Base-by-base conservation (phyloP, 2,888 invertebrate genomes). In the Polymixis flavicincta region DNA sequence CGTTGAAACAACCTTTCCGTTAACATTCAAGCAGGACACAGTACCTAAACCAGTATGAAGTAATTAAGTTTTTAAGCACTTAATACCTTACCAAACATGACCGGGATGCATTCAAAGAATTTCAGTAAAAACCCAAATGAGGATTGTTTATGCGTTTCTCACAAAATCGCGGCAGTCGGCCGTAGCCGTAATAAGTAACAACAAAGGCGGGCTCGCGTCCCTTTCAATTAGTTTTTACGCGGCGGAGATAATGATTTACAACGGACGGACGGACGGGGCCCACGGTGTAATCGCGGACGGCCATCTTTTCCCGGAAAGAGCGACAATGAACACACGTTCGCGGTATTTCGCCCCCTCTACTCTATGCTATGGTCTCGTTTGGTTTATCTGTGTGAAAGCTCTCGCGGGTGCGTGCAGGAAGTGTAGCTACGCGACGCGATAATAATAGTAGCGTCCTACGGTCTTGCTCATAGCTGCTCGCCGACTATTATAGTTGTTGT, bases 221-320 rank as follows among this genome's bases (percentile, higher is more conserved):
- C 92, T 94, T 94, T 93, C 93, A 94, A 94, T 94, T 94, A 94
- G 94, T 95, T 95, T 95, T 95, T 94, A 94, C 94, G 92, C 91
- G 89, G 87, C 87, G 82, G 78, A 92, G 93, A 94, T 95, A 94
- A 93, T 93, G 93, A 94, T 95, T 95, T 93, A 92, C 92, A 91
- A 90, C 90, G 92, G 90, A 80, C 89, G 89, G 83, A 83, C 88
- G 86, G 83, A 82, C 82, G 87, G 85, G 82, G 87, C 85, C 85
- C 85, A 85, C 85, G 84, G 87, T 89, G 90, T 89, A 92, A 91
- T 91, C 92, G 90, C 89, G 89, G 88, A 84, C 92, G 89, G 91
- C 90, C 93, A 93, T 92, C 92, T 90, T 89, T 94, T 94, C 94
- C 95, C 92, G 95, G 95, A 95, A 95, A 92, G 89, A 86, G 90